These are phyloP conservation scores for Ophioninae sp. DNA, from an alignment of 2,888 invertebrate genomes.

Conservation along the genomic window DNA sequence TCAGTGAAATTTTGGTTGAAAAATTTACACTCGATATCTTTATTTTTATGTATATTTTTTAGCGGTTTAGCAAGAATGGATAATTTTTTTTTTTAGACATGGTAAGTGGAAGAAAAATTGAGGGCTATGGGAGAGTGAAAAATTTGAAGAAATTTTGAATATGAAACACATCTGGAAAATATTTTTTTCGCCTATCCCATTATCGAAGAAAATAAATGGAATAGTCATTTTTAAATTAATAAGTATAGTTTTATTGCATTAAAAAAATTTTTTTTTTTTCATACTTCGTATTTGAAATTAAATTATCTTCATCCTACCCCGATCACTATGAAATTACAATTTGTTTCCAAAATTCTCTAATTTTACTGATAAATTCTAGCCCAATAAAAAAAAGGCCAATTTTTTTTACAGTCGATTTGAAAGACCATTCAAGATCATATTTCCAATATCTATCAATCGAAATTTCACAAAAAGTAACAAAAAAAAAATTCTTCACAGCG, in stretches of 20 bases:
- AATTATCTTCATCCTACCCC: neutral
- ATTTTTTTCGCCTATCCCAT: neutral
- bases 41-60: no score
- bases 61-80: no score
- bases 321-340: neutral
- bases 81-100: no score
- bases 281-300: neutral
- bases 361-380: neutral
- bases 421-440: neutral
- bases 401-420: neutral
- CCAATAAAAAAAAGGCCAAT: no score
- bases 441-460: no score
- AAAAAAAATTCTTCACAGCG: no score
- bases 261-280: neutral
- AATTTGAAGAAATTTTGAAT: neutral
- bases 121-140: neutral
- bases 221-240: neutral
- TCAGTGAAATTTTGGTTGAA: no score
- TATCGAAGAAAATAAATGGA: neutral
- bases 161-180: neutral
- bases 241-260: neutral
- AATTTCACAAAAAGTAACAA: no score
- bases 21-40: no score
- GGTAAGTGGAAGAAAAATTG: no score
- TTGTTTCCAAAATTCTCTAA: neutral